Percentiles rank a stretch among this genome's conserved stretches.
Conservation (phyloP, 2,888 invertebrate species). For the Melikaiella ostensackeni region DNA sequence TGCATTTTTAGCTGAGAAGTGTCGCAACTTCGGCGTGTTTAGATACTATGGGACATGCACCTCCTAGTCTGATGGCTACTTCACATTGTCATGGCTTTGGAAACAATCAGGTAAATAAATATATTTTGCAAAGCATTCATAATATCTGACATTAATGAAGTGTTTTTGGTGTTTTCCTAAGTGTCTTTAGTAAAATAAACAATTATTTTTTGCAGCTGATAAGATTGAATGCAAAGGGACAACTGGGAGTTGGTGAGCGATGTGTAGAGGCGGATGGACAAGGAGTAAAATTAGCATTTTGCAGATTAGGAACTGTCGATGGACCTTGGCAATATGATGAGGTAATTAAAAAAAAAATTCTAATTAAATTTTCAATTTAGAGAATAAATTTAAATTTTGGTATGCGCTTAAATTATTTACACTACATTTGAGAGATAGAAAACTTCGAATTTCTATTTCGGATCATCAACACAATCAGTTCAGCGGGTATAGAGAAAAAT, state of each 20-base stretch:
- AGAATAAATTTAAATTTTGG: no score
- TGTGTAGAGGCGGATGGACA: conserved; percentile 94
- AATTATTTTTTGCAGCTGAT: conserved; percentile 82
- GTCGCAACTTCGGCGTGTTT: conserved; percentile 90
- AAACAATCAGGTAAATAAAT: conserved; percentile 85
- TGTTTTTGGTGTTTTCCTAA: conserved; percentile 9
- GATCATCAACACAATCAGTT: no score
- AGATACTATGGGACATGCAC: conserved; percentile 95
- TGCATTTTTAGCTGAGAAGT: conserved; percentile 82
- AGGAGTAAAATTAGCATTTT: conserved; percentile 92
- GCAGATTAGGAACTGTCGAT: conserved; percentile 93
- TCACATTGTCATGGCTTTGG: conserved; percentile 96
- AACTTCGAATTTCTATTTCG: neutral
- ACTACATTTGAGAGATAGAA: neutral
- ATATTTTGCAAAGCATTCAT: conserved; percentile 17
- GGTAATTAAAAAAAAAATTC: conserved; percentile 65
- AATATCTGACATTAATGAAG: neutral
- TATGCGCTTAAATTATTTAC: neutral
- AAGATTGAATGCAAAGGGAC: conserved; percentile 94
- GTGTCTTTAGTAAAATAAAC: conserved; percentile 30
- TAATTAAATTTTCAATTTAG: no score
- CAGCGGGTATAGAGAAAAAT: no score
- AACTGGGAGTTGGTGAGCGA: conserved; percentile 96
- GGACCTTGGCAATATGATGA: conserved; percentile 97
- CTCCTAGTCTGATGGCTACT: conserved; percentile 94